Evolutionary conservation across 2,797 vertebrate species (phyloP), one percentile per base, ranked within the genome.

Genomic region (Intellagama lesueurii): DNA sequence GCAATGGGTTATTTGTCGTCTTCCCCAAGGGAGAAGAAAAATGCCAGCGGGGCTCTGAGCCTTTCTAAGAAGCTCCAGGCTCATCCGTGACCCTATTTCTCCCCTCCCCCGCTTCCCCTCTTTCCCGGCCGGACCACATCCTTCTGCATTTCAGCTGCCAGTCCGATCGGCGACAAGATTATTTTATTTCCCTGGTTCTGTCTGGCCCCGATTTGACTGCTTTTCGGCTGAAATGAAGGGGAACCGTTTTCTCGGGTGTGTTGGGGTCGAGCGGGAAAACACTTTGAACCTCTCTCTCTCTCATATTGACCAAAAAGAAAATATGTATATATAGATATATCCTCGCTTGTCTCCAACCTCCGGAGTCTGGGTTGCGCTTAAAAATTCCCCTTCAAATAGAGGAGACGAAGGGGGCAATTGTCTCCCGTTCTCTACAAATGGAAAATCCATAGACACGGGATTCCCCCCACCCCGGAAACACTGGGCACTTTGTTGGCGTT

Each of bases 51-150:
- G 91, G 87, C 90, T 87, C 86, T 92, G 89, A 88, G 92, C 91
- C 89, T 94, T 94, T 94, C 92, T 93, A 94, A 93, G 94, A 94
- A 92, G 93, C 95, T 94, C 94, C 95, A 94, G 94, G 94, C 93
- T 94, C 95, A 95, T 93, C 93, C 32, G 40, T 14, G 19, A 79
- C 70, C 28, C 70, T 40, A 40, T 40, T 0, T 7, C n/a, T 32
- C 70, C 3, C 32, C 11, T 1, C 1, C 32, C 2, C 70, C n/a
- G n/a, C 12, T 2, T 22, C 56, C 60, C 26, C 78, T 30, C 77
- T n/a, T 6, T 4, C 5, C 14, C 90, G 17, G 5, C 28, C 12
- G 5, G 32, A 35, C 14, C 70, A 73, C 70, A 73, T 73, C 76
- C 76, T 28, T 22, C 76, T 12, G 1, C 24, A 3, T 6, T 56